phyloP scores from a whole-genome alignment of 2,888 invertebrate genomes.

The Rhaphigaster nebulosa region DNA sequence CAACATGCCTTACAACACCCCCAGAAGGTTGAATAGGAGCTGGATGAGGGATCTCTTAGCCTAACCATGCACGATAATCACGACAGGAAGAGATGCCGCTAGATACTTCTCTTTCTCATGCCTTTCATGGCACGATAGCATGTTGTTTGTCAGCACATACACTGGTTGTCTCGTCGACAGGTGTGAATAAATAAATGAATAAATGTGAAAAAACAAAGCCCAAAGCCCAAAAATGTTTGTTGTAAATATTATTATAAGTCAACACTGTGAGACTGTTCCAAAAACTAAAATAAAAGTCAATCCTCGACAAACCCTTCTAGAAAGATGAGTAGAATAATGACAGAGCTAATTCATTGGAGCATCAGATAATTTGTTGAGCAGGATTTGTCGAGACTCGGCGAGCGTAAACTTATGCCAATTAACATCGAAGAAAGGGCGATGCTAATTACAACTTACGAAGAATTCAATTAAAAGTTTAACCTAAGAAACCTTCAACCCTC shows the following conservation, averaged over 20 bases:
- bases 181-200: no score
- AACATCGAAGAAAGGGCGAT: neutral
- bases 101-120: no score
- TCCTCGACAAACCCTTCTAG: neutral
- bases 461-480: conserved; percentile 21
- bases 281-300: neutral
- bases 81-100: no score
- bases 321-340: neutral
- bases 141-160: no score
- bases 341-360: neutral
- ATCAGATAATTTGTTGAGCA: neutral
- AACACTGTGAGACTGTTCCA: neutral
- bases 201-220: no score
- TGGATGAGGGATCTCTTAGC: no score
- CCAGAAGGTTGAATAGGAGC: no score
- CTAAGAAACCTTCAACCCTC: neutral
- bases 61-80: no score
- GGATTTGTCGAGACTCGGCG: neutral
- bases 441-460: conserved; percentile 31
- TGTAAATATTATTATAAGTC: neutral
- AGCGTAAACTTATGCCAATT: conserved; percentile 6
- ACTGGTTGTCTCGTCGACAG: no score
- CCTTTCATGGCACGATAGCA: no score
- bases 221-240: no score
- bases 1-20: no score